Evolutionary conservation across 92 coral and sea anemone genomes (phyloP).

Genomic region (Siderastrea siderea): DNA sequence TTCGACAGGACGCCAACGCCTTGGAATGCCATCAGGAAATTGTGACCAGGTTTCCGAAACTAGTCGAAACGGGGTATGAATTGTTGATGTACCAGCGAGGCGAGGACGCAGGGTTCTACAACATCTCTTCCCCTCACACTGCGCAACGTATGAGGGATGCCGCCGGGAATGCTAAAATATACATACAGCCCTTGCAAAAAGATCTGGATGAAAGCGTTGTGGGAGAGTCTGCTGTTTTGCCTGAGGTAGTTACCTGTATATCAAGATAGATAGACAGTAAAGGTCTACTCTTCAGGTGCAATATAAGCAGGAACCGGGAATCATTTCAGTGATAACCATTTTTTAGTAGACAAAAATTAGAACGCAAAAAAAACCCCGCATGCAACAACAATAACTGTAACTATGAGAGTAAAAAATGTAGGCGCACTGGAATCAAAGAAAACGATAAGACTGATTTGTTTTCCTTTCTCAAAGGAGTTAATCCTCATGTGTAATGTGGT

Average conservation of each 20-base stretch:
- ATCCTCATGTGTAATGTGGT: not conserved
- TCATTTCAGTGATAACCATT: too few relatives aligned
- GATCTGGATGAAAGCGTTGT: constrained; percentile 34
- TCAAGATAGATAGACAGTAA: not conserved
- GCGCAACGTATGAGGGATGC: constrained; percentile 62
- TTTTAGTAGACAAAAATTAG: constrained; percentile 14
- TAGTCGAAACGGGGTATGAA: constrained; percentile 51
- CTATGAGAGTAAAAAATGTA: too few relatives aligned
- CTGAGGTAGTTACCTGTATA: constrained; percentile 35
- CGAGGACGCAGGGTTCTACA: constrained; percentile 62
- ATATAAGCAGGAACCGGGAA: not conserved
- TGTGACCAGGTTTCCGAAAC: constrained; percentile 60
- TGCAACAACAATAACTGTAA: not conserved
- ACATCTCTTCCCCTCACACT: constrained; percentile 55
- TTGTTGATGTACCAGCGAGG: constrained; percentile 70
- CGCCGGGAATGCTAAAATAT: constrained; percentile 61
- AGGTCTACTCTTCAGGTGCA: not conserved
- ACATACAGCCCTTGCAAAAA: constrained; percentile 63
- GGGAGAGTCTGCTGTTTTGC: constrained; percentile 16
- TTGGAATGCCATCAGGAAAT: constrained; percentile 62
- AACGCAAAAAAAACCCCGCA: not conserved
- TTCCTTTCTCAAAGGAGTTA: not conserved
- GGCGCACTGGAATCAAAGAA: too few relatives aligned
- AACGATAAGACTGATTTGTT: too few relatives aligned
- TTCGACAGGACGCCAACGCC: constrained; percentile 41